Percentiles rank a stretch among this genome's conserved stretches.
Evolutionary conservation across 2,113 vertebrate species (phyloP).

Genomic region (Callospermophilus lateralis): DNA sequence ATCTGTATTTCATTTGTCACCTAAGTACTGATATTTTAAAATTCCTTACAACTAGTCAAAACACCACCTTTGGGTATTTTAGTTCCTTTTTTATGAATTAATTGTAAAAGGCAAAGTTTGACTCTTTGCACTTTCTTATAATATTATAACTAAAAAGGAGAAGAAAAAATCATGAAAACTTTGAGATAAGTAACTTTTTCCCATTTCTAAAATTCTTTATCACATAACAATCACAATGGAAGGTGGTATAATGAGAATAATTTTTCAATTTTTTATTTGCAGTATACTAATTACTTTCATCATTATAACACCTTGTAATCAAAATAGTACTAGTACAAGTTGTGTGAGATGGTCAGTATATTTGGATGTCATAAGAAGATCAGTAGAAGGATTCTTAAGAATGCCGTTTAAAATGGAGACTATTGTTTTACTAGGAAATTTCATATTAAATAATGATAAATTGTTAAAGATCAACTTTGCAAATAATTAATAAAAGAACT

Average conservation of each 20-base stretch:
- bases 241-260: neutral
- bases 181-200: neutral
- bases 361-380: neutral
- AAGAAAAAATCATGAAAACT: neutral
- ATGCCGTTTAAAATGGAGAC: neutral
- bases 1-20: neutral
- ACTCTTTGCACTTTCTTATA: neutral
- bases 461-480: neutral
- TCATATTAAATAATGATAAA: neutral
- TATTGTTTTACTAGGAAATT: neutral
- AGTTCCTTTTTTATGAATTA: neutral
- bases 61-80: neutral
- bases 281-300: neutral
- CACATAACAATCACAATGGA: neutral
- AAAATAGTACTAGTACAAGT: rapidly evolving
- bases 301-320: neutral
- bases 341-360: neutral
- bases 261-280: neutral
- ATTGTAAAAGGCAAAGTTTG: neutral
- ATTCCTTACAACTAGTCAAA: neutral
- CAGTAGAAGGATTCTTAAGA: neutral
- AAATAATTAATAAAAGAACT: neutral
- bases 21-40: neutral
- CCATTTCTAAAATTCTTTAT: neutral
- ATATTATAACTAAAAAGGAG: neutral